These are phyloP conservation scores for Phoxinus phoxinus DNA, from an alignment of 2,113 vertebrate species.

Conservation along the genomic window DNA sequence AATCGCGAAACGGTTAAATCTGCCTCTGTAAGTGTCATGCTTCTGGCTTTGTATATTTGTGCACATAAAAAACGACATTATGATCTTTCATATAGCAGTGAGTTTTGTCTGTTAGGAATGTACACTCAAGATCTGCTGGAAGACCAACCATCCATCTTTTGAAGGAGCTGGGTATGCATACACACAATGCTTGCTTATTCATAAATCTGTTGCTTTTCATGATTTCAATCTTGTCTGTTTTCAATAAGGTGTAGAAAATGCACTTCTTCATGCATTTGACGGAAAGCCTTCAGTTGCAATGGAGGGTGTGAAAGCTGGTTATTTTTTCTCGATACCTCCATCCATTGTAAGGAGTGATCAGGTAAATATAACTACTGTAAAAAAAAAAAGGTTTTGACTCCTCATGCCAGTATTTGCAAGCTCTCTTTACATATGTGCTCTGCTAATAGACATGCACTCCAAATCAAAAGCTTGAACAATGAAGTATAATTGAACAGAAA, in stretches of 20 bases:
- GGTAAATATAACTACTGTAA: constrained; percentile 72
- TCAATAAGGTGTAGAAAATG: constrained; percentile 83
- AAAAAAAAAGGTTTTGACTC: neutral
- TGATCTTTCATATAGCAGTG: neutral
- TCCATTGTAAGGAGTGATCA: constrained; percentile 92
- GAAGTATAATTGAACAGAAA: neutral
- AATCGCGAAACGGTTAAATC: constrained; percentile 86
- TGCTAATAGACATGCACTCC: neutral
- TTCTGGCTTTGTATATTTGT: neutral
- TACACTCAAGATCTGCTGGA: constrained; percentile 96
- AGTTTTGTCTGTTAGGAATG: constrained; percentile 83
- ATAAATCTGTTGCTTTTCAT: neutral
- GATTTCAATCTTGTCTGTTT: neutral
- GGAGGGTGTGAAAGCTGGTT: constrained; percentile 93
- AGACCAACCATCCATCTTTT: constrained; percentile 92
- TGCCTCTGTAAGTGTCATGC: constrained; percentile 87
- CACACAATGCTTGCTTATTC: neutral
- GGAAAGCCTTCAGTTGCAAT: constrained; percentile 91
- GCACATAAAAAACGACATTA: neutral
- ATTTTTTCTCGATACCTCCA: constrained; percentile 94
- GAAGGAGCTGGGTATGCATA: constrained; percentile 86
- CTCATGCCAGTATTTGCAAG: neutral
- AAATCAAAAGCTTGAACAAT: neutral
- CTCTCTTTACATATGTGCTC: neutral
- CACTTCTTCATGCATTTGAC: constrained; percentile 95